Conservation (phyloP, 2,797 vertebrate species). For the Trematomus bernacchii region DNA sequence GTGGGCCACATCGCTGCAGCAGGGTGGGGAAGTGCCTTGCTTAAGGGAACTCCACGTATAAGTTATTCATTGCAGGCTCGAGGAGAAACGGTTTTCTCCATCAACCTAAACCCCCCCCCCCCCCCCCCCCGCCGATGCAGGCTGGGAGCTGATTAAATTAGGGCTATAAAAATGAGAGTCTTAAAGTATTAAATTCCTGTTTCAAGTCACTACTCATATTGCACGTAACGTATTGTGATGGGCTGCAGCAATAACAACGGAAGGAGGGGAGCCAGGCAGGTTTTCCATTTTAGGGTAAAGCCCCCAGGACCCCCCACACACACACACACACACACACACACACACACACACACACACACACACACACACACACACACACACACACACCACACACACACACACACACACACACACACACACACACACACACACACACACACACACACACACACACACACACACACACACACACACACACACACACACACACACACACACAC, state of each 20-base stretch:
- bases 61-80: slow-evolving; percentile 56
- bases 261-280: slow-evolving; percentile 62
- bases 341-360: not conserved
- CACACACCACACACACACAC: no score
- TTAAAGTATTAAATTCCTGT: slow-evolving; percentile 77
- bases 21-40: slow-evolving; percentile 51
- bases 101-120: slow-evolving; percentile 56
- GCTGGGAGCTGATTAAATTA: slow-evolving; percentile 75
- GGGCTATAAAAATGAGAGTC: slow-evolving; percentile 67
- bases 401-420: no score
- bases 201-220: slow-evolving; percentile 80
- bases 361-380: no score
- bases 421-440: no score
- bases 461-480: no score
- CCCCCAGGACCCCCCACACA: slow-evolving; percentile 69
- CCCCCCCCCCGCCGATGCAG: slow-evolving; percentile 45
- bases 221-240: slow-evolving; percentile 72
- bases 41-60: slow-evolving; percentile 56
- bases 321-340: slow-evolving; percentile 25
- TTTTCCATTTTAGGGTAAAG: slow-evolving; percentile 77
- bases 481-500: no score
- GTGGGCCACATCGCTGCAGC: slow-evolving; percentile 35
- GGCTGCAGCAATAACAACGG: slow-evolving; percentile 71
- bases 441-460: no score
- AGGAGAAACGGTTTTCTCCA: slow-evolving; percentile 57